A percentile compares a stretch with the other conserved stretches of the same genome.
These are phyloP conservation scores for Dinomys branickii DNA, from an alignment of 2,113 vertebrate species.

Conservation along the genomic window DNA sequence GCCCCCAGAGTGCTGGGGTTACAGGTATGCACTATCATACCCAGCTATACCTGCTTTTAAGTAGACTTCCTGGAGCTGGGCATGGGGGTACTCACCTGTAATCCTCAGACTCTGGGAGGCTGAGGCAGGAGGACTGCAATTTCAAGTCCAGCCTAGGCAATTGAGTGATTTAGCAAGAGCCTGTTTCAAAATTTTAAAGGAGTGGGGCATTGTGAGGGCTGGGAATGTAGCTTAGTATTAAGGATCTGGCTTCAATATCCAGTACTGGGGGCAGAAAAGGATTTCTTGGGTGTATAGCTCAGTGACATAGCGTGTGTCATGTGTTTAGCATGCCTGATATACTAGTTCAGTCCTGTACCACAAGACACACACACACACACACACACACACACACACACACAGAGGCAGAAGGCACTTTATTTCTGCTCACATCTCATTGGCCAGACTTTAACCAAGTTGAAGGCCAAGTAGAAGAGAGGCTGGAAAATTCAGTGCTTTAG, in stretches of 20 bases:
- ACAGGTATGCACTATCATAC: not conserved
- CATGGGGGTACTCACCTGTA: not conserved
- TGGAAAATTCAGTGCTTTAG: not conserved
- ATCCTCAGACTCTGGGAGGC: not conserved
- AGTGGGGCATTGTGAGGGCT: not conserved
- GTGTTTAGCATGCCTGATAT: not conserved
- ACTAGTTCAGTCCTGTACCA: not conserved
- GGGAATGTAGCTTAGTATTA: not conserved
- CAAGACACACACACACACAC: not conserved
- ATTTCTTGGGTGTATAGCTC: not conserved
- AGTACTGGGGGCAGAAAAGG: not conserved
- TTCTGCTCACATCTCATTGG: not conserved
- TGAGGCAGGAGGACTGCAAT: not conserved
- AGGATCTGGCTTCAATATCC: not conserved
- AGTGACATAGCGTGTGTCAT: not conserved
- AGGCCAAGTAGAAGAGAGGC: not conserved
- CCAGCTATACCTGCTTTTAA: not conserved
- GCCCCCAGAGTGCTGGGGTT: not conserved
- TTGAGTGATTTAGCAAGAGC: not conserved
- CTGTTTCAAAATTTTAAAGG: not conserved
- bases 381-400: not conserved
- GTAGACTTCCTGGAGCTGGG: not conserved
- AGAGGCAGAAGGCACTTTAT: not conserved
- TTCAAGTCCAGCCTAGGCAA: not conserved
- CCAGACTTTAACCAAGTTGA: not conserved